phyloP scores from a whole-genome alignment of 2,113 vertebrate species.

The Amblyopsis rosae region DNA sequence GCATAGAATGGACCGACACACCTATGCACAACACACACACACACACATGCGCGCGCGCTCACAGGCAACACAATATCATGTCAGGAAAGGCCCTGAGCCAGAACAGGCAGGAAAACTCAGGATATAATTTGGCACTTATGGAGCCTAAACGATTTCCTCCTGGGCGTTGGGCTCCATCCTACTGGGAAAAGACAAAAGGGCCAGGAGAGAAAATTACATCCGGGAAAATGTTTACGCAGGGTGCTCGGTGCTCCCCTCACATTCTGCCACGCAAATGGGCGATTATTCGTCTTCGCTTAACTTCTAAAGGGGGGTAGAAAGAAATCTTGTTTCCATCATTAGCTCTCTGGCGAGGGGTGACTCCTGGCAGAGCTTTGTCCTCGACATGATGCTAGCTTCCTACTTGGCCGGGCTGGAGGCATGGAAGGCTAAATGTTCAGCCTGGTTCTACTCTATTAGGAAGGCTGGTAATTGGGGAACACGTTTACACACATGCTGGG shows the following conservation, averaged over 20 bases:
- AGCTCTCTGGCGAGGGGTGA: slow-evolving; percentile 46
- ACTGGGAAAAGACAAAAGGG: slow-evolving; percentile 99
- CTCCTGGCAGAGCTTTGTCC: slow-evolving; percentile 58
- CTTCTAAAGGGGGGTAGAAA: slow-evolving; percentile 31
- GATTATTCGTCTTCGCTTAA: slow-evolving; percentile 98
- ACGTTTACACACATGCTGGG: slow-evolving; percentile 28
- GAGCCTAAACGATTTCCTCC: slow-evolving; percentile 99
- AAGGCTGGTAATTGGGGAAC: slow-evolving; percentile 29
- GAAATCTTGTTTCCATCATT: slow-evolving; percentile 71
- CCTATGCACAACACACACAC: slow-evolving; percentile 14
- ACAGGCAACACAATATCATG: slow-evolving; percentile 77
- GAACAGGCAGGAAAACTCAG: slow-evolving; percentile 92
- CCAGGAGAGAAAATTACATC: slow-evolving; percentile 94
- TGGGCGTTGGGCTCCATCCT: slow-evolving; percentile 97
- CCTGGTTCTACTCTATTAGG: slow-evolving; percentile 12
- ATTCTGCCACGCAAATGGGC: slow-evolving; percentile 84
- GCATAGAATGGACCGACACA: background rate
- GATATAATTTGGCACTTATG: slow-evolving; percentile 99
- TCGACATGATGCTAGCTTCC: slow-evolving; percentile 62
- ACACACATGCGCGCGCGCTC: slow-evolving; percentile 48
- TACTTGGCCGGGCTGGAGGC: slow-evolving; percentile 50
- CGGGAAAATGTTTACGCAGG: slow-evolving; percentile 99
- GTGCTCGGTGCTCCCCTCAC: slow-evolving; percentile 72
- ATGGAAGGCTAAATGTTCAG: slow-evolving; percentile 47
- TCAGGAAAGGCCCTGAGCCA: slow-evolving; percentile 89